Evolutionary conservation across 2,888 invertebrate species (phyloP), one percentile per base, ranked within the genome.

Genomic region (Clunio marinus): DNA sequence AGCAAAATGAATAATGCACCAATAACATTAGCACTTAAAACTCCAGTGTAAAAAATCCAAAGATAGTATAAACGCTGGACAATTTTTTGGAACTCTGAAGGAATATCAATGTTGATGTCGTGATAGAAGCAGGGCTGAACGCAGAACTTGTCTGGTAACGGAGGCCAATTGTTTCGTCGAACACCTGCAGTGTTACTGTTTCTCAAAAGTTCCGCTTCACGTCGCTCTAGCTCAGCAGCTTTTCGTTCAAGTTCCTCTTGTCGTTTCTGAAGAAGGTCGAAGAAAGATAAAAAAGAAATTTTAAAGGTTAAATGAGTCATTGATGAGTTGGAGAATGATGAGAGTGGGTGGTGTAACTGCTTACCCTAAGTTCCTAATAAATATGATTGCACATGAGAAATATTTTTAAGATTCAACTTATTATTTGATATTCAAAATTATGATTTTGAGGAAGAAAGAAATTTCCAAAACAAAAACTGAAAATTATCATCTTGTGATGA

Each of bases 91-190:
- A 99, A 99, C 78, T 98, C 96, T 60, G 93, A 83, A 24, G 97
- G 96, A 78, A 99, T 99, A 77, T 99, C 99, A 58, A 99, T 92
- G 78, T 94, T 93, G 74, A 99, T 96, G 79, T 99, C 98, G 83
- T 99, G 98, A 80, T 98, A 98, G 82, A 99, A 99, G 79, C 99
- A 99, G 0, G 99, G 98, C 77, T 96, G 93, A 70, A 97, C 85
- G 70, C 94, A 96, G 74, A 92, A 93, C 75, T 89, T 89, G 67
- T 89, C 87, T 1, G 99, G 98, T 71, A 99, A 79, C 0, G 99
- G 99, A 1, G 99, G 99, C 96, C 97, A 99, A 81, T 99, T 99
- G 79, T 99, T 97, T 73, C 90, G 84, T 72, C 93, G 80, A 4
- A 86, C 85, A 41, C 87, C 84, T 70, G 78, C 80, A 65, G 81